Conservation (phyloP, 2,797 vertebrate species). For the Petrocephalus schoutedeni region DNA sequence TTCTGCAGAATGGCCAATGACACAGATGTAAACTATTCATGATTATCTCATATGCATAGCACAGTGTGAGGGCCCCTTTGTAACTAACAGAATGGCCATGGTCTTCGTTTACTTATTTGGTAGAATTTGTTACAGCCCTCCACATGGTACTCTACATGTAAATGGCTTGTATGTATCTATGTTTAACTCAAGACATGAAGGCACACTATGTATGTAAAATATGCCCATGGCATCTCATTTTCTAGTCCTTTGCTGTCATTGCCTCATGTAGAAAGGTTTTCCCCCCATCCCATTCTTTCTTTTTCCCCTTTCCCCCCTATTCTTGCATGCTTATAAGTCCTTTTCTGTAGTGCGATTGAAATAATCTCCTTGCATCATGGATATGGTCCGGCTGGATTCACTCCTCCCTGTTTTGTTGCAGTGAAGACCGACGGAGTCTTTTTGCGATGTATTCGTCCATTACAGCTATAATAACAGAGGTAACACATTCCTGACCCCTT, state of each 20-base stretch:
- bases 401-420: conserved; percentile 32
- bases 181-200: conserved; percentile 16
- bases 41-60: conserved; percentile 10
- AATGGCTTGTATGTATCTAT: neutral
- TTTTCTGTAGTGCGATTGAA: neutral
- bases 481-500: conserved; percentile 66
- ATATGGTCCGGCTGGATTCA: conserved; percentile 18
- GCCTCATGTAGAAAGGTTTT: neutral
- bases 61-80: conserved; percentile 15
- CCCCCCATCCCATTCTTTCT: neutral
- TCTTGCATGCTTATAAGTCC: conserved; percentile 1
- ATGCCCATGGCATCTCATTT: neutral
- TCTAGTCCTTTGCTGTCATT: neutral
- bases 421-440: conserved; percentile 38
- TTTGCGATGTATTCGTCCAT: conserved; percentile 67
- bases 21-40: neutral
- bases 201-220: conserved; percentile 8
- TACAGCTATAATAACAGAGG: conserved; percentile 68
- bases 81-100: conserved; percentile 11
- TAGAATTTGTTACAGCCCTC: conserved; percentile 11
- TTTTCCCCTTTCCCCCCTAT: neutral
- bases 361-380: neutral
- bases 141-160: neutral
- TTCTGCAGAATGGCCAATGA: neutral
- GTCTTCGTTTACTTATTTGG: conserved; percentile 15